Conservation (phyloP, 2,888 invertebrate genomes). For the Antitype chi region DNA sequence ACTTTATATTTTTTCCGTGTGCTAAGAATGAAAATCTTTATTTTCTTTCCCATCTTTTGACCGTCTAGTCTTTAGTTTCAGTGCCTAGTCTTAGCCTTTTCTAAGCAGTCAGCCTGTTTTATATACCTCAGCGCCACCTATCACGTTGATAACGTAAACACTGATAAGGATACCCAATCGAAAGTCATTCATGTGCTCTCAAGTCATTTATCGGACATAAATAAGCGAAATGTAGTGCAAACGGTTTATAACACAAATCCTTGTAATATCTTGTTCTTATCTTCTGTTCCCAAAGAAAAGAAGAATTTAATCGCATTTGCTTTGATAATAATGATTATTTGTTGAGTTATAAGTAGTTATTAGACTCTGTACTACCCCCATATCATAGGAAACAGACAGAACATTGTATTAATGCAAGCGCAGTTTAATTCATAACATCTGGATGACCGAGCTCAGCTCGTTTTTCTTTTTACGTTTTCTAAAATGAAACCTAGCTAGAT, state of each 20-base stretch:
- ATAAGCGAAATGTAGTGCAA: not conserved
- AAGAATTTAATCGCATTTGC: constrained; percentile 28
- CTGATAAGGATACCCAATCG: constrained; percentile 27
- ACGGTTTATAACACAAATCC: constrained; percentile 9
- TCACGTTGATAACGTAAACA: constrained; percentile 13
- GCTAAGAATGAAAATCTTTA: no score
- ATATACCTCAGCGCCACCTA: constrained; percentile 47
- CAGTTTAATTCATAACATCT: no score
- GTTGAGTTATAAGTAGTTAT: not conserved
- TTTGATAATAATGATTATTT: constrained; percentile 3
- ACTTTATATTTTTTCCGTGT: not conserved
- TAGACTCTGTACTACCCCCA: not conserved
- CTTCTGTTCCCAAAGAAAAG: constrained; percentile 39
- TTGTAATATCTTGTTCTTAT: constrained; percentile 14
- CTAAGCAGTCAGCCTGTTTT: not conserved
- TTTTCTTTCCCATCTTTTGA: not conserved
- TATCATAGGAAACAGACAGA: not conserved
- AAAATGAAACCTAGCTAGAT: no score
- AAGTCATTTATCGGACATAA: constrained; percentile 29
- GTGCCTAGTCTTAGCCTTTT: not conserved
- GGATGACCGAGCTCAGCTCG: no score
- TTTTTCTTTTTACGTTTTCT: no score
- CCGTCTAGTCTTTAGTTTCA: not conserved
- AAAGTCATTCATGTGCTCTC: constrained; percentile 31
- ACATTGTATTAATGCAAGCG: no score